phyloP scores from a whole-genome alignment of 2,888 invertebrate species.

The Incurvaria masculella region DNA sequence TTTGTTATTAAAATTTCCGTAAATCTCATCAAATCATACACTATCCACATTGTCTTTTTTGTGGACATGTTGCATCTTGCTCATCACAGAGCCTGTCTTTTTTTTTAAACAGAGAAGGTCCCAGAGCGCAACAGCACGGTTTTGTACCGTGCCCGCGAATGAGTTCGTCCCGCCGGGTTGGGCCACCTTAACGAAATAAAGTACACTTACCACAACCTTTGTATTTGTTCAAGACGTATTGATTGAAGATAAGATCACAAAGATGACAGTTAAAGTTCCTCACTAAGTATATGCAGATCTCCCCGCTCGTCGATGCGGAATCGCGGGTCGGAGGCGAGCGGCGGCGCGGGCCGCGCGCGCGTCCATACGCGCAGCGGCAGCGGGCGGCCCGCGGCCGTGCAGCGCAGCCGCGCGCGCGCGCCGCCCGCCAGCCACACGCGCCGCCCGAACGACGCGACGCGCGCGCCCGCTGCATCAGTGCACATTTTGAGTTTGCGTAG shows the following conservation, averaged over 20 bases:
- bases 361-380: slow-evolving; percentile 71
- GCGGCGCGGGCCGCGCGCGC: slow-evolving; percentile 60
- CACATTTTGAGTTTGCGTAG: no score
- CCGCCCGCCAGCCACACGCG: slow-evolving; percentile 61
- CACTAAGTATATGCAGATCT: slow-evolving; percentile 65
- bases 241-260: background rate
- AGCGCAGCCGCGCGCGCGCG: slow-evolving; percentile 60
- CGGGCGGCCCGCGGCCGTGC: slow-evolving; percentile 68
- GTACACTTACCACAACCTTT: no score
- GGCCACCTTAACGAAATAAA: no score
- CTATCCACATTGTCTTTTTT: no score
- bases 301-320: slow-evolving; percentile 45
- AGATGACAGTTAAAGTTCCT: slow-evolving; percentile 21
- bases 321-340: slow-evolving; percentile 39
- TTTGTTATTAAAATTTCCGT: no score
- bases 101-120: no score
- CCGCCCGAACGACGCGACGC: slow-evolving; percentile 79
- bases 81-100: no score
- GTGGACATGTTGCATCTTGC: no score
- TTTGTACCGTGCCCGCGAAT: no score
- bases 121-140: no score
- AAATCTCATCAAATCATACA: no score
- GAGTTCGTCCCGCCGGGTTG: no score
- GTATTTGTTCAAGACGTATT: background rate
- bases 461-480: slow-evolving; percentile 69